Evolutionary conservation across 2,113 vertebrate species (phyloP), one percentile per base, ranked within the genome.

Genomic region (Nothobranchius kuhntae): DNA sequence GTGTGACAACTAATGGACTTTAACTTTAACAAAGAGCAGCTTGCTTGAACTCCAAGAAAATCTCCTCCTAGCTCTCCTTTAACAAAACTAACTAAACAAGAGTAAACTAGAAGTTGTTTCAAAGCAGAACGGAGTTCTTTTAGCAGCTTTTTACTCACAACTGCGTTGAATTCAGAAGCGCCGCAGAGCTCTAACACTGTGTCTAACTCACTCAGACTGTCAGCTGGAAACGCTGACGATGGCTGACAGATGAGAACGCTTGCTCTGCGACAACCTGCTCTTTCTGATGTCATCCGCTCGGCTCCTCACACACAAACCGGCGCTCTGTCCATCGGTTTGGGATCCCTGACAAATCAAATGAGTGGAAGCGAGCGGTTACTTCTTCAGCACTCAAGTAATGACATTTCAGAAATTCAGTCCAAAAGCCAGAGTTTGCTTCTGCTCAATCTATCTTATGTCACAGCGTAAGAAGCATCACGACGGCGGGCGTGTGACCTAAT

Each of bases 381-480:
- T 76, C 55, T 24, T 69, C 69, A 42, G 45, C 17, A 24, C 51
- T 21, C 14, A 40, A 77, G 75, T 71, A 73, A 79, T 67, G 65
- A 65, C 64, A 56, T 79, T 61, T 70, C 47, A 14, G 3, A 60
- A 47, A 78, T 74, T 68, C 48, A 62, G 57, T 79, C 58, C 58
- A 58, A 57, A 53, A 64, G 66, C 40, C 61, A 12, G 59, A 21
- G 56, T 71, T 76, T 60, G 52, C 46, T 77, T 73, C 56, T 68
- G 65, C 66, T 77, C 71, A 53, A 68, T 80, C 69, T 73, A 42
- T 61, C 55, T 73, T 21, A 44, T 65, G 81, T 80, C 76, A 65
- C 51, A 68, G 42, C 6, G 12, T 17, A 40, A 68, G 56, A 76
- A 42, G 44, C 40, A 50, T 69, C 24, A 36, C 30, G 36, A 44